Evolutionary conservation across 2,797 vertebrate genomes (phyloP).

Genomic region (Protosalanx chinensis): DNA sequence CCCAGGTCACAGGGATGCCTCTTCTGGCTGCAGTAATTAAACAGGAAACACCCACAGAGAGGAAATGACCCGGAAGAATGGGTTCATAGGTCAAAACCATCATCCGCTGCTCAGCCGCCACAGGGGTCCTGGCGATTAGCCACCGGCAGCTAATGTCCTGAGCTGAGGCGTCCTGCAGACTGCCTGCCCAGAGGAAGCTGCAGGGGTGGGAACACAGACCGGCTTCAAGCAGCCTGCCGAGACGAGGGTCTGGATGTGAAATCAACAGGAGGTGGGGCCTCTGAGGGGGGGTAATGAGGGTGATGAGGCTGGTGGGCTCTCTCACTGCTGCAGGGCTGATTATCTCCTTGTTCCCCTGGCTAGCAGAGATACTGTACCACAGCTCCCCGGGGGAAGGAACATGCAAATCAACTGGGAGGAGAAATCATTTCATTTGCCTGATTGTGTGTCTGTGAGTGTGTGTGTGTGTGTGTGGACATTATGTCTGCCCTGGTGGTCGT

Average conservation of each 20-base stretch:
- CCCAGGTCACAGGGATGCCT: slow-evolving; percentile 64
- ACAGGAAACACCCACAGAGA: slow-evolving; percentile 13
- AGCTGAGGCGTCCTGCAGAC: neutral
- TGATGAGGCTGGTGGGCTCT: neutral
- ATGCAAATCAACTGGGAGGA: slow-evolving; percentile 28
- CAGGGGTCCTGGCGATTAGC: slow-evolving; percentile 13
- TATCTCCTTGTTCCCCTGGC: slow-evolving; percentile 35
- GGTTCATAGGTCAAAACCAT: slow-evolving; percentile 29
- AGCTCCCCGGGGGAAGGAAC: slow-evolving; percentile 25
- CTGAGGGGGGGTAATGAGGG: neutral
- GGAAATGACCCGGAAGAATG: slow-evolving; percentile 27
- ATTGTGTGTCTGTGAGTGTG: slow-evolving; percentile 4
- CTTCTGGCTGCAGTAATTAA: slow-evolving; percentile 58
- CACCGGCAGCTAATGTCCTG: neutral
- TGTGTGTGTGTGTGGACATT: neutral
- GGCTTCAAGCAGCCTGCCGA: neutral
- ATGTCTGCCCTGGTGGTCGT: no score
- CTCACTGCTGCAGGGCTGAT: slow-evolving; percentile 27
- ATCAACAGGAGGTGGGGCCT: neutral
- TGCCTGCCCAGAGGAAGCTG: neutral
- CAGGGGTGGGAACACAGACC: no score
- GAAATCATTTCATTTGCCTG: slow-evolving; percentile 26
- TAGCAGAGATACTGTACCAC: slow-evolving; percentile 32
- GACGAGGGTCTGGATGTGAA: slow-evolving; percentile 3
- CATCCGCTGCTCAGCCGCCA: neutral